phyloP scores from a whole-genome alignment of 1,140 invertebrate genomes.

The Babylonia areolata region DNA sequence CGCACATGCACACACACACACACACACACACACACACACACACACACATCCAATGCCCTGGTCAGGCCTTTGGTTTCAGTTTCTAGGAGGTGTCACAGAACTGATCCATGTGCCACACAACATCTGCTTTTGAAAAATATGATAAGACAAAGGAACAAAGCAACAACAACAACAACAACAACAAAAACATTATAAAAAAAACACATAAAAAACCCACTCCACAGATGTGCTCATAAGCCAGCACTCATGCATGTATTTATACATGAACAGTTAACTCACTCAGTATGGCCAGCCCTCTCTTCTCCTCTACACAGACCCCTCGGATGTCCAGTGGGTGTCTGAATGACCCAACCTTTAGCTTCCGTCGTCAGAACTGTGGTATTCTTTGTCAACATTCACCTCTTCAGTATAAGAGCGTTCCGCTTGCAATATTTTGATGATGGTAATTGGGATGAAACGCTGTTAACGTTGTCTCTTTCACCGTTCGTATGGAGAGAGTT shows the following conservation, averaged over 20 bases:
- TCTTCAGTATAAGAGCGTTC: no score
- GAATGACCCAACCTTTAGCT: neutral
- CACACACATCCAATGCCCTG: neutral
- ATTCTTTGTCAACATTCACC: neutral
- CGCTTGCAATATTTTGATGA: no score
- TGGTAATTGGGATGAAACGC: neutral
- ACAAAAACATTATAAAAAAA: no score
- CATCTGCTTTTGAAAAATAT: neutral
- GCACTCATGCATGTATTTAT: no score
- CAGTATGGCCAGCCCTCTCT: no score
- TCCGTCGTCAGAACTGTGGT: neutral
- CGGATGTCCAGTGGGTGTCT: no score
- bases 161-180: no score
- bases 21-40: slow-evolving; percentile 19
- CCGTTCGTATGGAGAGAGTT: no score
- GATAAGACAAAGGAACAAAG: neutral
- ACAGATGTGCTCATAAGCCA: neutral
- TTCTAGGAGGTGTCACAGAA: no score
- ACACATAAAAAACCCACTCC: no score
- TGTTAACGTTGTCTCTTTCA: neutral
- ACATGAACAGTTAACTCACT: no score
- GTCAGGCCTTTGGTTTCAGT: neutral
- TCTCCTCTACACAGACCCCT: no score
- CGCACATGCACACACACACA: neutral
- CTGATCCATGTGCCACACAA: slow-evolving; percentile 40